Evolutionary conservation across 2,888 invertebrate genomes (phyloP).

Genomic region (Keiferia lycopersicella): DNA sequence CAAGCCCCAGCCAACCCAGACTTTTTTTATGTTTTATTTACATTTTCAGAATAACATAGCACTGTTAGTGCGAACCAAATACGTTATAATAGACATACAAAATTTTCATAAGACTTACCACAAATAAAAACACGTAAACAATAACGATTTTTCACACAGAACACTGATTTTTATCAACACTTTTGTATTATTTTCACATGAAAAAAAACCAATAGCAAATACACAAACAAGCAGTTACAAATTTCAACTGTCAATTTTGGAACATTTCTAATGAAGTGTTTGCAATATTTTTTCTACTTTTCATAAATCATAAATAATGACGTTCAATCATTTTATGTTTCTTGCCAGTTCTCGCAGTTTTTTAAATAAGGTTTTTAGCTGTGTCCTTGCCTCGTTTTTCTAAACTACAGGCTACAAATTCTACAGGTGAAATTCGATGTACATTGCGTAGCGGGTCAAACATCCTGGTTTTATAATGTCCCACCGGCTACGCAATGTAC

Average conservation of each 20-base stretch:
- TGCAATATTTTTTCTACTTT: conserved; percentile 24
- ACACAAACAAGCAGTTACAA: conserved; percentile 44
- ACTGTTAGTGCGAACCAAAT: no score
- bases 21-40: no score
- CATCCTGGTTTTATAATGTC: no score
- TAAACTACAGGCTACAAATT: no score
- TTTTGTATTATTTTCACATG: background rate
- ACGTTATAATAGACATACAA: no score
- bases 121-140: background rate
- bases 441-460: no score
- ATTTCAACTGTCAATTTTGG: conserved; percentile 61
- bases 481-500: no score
- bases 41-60: no score
- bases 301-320: conserved; percentile 8
- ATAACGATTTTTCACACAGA: background rate
- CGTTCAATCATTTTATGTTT: background rate
- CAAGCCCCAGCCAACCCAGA: no score
- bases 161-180: background rate
- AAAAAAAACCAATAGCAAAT: conserved; percentile 50
- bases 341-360: background rate
- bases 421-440: no score
- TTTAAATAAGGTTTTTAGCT: no score
- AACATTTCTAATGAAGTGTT: conserved; percentile 45
- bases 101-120: background rate
- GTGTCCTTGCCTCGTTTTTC: no score